A percentile compares a stretch with the other conserved stretches of the same genome.
These are phyloP conservation scores for Ptychoptera contaminata DNA, from an alignment of 2,888 invertebrate species.

Conservation along the genomic window DNA sequence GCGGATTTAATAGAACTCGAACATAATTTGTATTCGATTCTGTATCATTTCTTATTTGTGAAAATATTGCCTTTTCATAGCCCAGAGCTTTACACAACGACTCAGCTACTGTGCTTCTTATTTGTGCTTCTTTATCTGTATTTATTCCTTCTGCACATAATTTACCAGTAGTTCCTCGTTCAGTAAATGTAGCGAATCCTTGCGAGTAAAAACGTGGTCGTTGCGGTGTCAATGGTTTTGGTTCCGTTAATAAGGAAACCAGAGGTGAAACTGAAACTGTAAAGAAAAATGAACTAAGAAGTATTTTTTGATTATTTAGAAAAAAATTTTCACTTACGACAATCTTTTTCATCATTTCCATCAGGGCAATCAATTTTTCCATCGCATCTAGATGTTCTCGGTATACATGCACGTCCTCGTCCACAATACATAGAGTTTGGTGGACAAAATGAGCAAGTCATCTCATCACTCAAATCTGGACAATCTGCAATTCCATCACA, in stretches of 20 bases:
- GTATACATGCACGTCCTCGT: slow-evolving; percentile 57
- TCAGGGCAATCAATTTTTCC: slow-evolving; percentile 72
- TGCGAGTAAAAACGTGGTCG: slow-evolving; percentile 51
- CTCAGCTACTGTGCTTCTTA: slow-evolving; percentile 49
- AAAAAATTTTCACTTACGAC: slow-evolving; percentile 52
- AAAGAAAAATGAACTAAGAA: slow-evolving; percentile 12
- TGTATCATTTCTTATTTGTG: slow-evolving; percentile 46
- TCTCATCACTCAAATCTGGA: slow-evolving; percentile 67
- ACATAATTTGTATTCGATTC: slow-evolving; percentile 52
- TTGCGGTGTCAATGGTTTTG: slow-evolving; percentile 50
- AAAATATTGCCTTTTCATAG: slow-evolving; percentile 51
- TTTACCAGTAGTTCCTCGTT: slow-evolving; percentile 65
- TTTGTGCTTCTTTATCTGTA: slow-evolving; percentile 32
- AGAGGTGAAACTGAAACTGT: slow-evolving; percentile 62
- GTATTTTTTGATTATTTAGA: neutral
- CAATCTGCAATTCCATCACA: slow-evolving; percentile 83
- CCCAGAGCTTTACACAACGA: slow-evolving; percentile 64
- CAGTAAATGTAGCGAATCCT: slow-evolving; percentile 75
- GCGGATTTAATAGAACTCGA: slow-evolving; percentile 58
- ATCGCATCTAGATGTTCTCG: slow-evolving; percentile 56
- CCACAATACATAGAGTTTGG: slow-evolving; percentile 63
- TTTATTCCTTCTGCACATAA: slow-evolving; percentile 68
- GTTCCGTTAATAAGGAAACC: slow-evolving; percentile 43
- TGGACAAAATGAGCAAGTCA: slow-evolving; percentile 62
- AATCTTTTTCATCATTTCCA: slow-evolving; percentile 72